Percentiles rank a stretch among this genome's conserved stretches.
Conservation (phyloP, 2,797 vertebrate genomes). For the Anas acuta region DNA sequence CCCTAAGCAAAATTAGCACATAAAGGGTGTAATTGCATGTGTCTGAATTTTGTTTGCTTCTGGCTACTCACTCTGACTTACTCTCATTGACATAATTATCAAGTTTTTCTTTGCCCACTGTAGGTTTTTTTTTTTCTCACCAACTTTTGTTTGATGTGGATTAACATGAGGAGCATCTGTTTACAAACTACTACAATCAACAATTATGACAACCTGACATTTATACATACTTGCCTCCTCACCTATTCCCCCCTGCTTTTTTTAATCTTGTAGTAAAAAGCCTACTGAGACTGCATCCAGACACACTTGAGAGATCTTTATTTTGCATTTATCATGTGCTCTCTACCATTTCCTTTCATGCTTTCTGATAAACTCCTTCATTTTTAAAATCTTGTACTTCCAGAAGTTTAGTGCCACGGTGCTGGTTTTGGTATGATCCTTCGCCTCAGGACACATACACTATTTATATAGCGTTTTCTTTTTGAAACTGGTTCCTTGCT, state of each 20-base stretch:
- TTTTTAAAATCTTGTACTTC: not conserved
- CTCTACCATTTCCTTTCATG: not conserved
- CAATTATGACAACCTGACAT: not conserved
- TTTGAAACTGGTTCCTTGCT: constrained; percentile 2
- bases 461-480: constrained; percentile 4
- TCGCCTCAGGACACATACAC: not conserved
- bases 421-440: constrained; percentile 1
- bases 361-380: not conserved
- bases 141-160: not conserved
- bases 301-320: not conserved
- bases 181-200: not conserved
- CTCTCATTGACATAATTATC: not conserved
- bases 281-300: not conserved
- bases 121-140: not conserved
- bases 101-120: not conserved
- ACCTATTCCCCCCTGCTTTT: not conserved
- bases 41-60: not conserved
- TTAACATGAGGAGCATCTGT: not conserved
- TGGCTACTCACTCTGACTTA: not conserved
- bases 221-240: not conserved
- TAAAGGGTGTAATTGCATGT: not conserved
- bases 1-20: not conserved
- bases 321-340: not conserved
- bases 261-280: not conserved
- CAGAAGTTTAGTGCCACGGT: not conserved